Evolutionary conservation across 2,888 invertebrate species (phyloP).

Genomic region (Perithous albicinctus): DNA sequence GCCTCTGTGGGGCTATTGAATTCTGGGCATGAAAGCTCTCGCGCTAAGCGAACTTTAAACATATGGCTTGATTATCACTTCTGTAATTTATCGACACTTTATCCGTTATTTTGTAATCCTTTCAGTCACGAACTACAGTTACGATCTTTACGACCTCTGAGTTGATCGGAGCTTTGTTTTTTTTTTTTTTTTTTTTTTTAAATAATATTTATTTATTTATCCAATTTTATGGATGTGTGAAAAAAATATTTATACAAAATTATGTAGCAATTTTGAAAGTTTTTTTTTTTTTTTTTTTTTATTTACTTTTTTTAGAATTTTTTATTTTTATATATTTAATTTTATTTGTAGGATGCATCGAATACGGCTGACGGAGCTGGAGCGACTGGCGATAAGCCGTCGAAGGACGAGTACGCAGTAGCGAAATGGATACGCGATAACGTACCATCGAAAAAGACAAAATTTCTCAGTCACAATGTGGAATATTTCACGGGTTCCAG

Average conservation of each 20-base stretch:
- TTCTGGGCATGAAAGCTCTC: not conserved
- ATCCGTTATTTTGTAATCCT: too few species aligned
- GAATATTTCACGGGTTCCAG: conserved; percentile 98
- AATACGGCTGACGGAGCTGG: conserved; percentile 82
- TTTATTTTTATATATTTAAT: not conserved
- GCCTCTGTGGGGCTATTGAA: not conserved
- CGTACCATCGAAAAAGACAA: conserved; percentile 97
- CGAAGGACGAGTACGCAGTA: conserved; percentile 96
- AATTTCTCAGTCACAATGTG: conserved; percentile 98
- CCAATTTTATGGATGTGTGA: too few species aligned
- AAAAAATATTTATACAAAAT: too few species aligned
- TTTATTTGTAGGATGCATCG: conserved; percentile 83
- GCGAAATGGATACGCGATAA: conserved; percentile 98
- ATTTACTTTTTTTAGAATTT: too few species aligned
- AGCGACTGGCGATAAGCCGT: conserved; percentile 89
- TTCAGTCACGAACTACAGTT: too few species aligned
- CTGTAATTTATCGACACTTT: too few species aligned
- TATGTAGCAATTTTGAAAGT: too few species aligned
- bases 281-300: not conserved
- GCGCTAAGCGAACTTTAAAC: not conserved
- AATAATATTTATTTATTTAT: too few species aligned
- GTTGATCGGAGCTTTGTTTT: too few species aligned
- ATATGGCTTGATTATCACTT: not conserved
- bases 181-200: too few species aligned
- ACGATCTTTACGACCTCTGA: too few species aligned